Evolutionary conservation across 2,888 invertebrate genomes (phyloP).

Genomic region (Cosmopolites sordidus): DNA sequence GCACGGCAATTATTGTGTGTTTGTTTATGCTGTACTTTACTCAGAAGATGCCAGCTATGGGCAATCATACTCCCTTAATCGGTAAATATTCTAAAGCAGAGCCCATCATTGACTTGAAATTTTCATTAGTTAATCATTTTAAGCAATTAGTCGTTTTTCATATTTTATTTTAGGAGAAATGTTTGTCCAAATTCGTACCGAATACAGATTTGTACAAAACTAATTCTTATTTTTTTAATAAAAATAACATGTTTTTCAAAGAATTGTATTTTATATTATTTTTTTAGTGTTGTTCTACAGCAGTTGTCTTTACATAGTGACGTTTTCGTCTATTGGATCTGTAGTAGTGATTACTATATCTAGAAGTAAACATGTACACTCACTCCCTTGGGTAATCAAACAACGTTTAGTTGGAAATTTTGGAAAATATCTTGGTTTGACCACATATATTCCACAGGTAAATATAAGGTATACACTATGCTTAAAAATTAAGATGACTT

Average conservation of each 20-base stretch:
- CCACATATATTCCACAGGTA: slow-evolving; percentile 48
- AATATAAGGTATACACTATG: slow-evolving; percentile 15
- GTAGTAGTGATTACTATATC: slow-evolving; percentile 54
- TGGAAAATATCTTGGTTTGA: slow-evolving; percentile 48
- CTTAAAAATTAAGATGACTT: too few relatives aligned
- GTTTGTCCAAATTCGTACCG: background rate
- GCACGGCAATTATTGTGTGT: slow-evolving; percentile 57
- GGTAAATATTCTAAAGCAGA: slow-evolving; percentile 48
- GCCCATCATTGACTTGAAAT: background rate
- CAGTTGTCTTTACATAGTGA: slow-evolving; percentile 53
- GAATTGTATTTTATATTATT: too few relatives aligned
- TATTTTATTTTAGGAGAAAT: background rate
- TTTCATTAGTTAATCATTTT: too few relatives aligned
- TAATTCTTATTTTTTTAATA: too few relatives aligned
- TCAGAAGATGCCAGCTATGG: slow-evolving; percentile 55
- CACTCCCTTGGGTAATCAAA: slow-evolving; percentile 53
- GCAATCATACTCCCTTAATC: slow-evolving; percentile 54
- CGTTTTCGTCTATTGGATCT: slow-evolving; percentile 53
- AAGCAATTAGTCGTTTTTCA: background rate
- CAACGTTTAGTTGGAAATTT: slow-evolving; percentile 47
- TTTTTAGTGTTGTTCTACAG: slow-evolving; percentile 57
- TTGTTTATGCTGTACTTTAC: slow-evolving; percentile 62
- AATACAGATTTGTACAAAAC: background rate
- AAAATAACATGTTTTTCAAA: too few relatives aligned
- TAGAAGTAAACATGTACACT: slow-evolving; percentile 47